Percentiles rank a stretch among this genome's conserved stretches.
phyloP scores from a whole-genome alignment of 1,140 invertebrate species.

The Xylocopa sonorina region DNA sequence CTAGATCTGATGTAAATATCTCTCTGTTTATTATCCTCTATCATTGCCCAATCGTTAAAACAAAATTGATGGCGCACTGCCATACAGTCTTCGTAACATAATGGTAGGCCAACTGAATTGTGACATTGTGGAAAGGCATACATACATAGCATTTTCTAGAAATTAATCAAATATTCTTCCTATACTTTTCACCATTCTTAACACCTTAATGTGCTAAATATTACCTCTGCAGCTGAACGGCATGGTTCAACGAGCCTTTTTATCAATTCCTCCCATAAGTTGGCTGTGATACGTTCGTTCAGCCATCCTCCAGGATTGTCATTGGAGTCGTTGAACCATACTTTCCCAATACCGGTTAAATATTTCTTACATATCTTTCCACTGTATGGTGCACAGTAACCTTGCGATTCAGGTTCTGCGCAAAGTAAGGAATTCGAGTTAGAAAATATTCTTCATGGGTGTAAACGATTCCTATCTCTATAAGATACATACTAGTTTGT shows the following conservation, averaged over 20 bases:
- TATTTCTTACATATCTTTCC: slow-evolving; percentile 94
- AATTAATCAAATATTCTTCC: slow-evolving; percentile 25
- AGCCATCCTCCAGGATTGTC: slow-evolving; percentile 87
- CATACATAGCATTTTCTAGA: slow-evolving; percentile 91
- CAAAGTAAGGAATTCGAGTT: not conserved
- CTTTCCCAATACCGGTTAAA: slow-evolving; percentile 86
- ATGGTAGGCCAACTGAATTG: slow-evolving; percentile 84
- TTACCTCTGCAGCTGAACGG: slow-evolving; percentile 90
- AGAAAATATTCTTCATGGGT: not conserved
- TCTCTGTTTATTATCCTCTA: slow-evolving; percentile 93
- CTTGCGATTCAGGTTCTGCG: slow-evolving; percentile 74
- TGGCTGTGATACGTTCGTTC: slow-evolving; percentile 92
- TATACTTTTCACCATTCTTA: not conserved
- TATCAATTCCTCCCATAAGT: slow-evolving; percentile 93
- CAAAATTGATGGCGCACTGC: slow-evolving; percentile 95
- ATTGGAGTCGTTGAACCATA: slow-evolving; percentile 91
- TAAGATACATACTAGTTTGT: slow-evolving; percentile 63
- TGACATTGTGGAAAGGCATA: slow-evolving; percentile 95
- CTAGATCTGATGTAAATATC: slow-evolving; percentile 90
- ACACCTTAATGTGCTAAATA: not conserved
- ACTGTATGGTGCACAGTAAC: slow-evolving; percentile 93
- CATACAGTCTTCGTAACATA: slow-evolving; percentile 96
- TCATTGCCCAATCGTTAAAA: slow-evolving; percentile 94
- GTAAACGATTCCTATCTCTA: not conserved
- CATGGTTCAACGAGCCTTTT: slow-evolving; percentile 90